phyloP scores from a whole-genome alignment of 2,113 vertebrate genomes.

The Piaya cayana region DNA sequence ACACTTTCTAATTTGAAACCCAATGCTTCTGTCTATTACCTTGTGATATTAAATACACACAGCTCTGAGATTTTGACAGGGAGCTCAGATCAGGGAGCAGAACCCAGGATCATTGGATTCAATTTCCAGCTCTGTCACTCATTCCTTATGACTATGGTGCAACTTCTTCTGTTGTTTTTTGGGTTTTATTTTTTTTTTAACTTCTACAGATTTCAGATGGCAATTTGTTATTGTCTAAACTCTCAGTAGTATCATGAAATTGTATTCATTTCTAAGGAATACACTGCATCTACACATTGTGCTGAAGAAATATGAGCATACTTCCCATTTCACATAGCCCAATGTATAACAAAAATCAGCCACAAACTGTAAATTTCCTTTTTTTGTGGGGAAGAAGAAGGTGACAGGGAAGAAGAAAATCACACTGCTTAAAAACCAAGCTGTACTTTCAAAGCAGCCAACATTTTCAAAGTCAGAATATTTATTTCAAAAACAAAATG shows the following conservation, averaged over 20 bases:
- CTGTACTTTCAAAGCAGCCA: neutral
- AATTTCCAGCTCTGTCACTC: neutral
- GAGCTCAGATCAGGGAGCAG: neutral
- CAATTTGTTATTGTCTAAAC: neutral
- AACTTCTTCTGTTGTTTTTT: neutral
- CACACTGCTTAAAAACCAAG: neutral
- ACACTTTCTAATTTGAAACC: neutral
- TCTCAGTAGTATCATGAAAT: neutral
- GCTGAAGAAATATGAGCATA: neutral
- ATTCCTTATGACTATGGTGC: neutral
- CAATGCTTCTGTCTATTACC: neutral
- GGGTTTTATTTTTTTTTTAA: neutral
- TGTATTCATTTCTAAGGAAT: neutral
- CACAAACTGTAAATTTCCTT: neutral
- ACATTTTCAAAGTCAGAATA: neutral
- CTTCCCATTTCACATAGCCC: neutral
- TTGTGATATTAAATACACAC: neutral
- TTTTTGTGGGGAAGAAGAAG: too few relatives aligned
- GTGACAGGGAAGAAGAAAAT: neutral
- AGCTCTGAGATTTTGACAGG: neutral
- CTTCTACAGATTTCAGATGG: neutral
- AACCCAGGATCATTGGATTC: neutral
- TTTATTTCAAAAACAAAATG: slow-evolving; percentile 49
- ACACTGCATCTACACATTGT: neutral
- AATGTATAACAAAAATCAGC: neutral